phyloP scores from a whole-genome alignment of 2,113 vertebrate genomes.

The Nipponia nippon region DNA sequence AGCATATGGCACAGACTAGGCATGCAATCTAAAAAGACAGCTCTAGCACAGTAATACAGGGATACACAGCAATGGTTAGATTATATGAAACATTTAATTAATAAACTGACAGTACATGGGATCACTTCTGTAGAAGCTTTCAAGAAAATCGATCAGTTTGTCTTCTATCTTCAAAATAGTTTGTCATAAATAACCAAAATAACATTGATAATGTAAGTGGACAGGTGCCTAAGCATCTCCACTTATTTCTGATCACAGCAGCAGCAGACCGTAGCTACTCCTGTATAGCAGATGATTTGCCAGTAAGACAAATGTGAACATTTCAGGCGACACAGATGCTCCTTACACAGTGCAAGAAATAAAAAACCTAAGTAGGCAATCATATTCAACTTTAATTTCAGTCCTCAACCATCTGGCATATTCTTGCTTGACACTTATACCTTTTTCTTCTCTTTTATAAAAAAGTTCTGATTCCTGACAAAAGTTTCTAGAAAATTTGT shows the following conservation, averaged over 20 bases:
- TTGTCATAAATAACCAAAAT: background rate
- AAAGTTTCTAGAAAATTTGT: conserved; percentile 26
- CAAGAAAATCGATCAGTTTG: background rate
- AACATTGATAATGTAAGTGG: background rate
- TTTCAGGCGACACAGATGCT: background rate
- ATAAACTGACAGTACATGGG: background rate
- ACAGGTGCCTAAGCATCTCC: background rate
- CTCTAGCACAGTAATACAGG: background rate
- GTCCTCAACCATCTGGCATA: background rate
- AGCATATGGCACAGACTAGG: background rate
- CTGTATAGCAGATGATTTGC: background rate
- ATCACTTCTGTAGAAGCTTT: background rate
- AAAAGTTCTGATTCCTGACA: background rate
- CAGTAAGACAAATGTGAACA: background rate
- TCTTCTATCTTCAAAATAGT: background rate
- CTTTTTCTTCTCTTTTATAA: background rate
- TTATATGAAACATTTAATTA: background rate
- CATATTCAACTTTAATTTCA: background rate
- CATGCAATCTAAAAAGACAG: background rate
- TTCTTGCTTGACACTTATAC: background rate
- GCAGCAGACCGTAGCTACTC: background rate
- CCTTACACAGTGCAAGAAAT: background rate
- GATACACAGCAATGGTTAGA: background rate
- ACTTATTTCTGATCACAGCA: background rate
- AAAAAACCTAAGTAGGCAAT: background rate